Percentiles rank a stretch among this genome's conserved stretches.
Evolutionary conservation across 1,140 invertebrate species (phyloP).

Genomic region (Nymphalis io): DNA sequence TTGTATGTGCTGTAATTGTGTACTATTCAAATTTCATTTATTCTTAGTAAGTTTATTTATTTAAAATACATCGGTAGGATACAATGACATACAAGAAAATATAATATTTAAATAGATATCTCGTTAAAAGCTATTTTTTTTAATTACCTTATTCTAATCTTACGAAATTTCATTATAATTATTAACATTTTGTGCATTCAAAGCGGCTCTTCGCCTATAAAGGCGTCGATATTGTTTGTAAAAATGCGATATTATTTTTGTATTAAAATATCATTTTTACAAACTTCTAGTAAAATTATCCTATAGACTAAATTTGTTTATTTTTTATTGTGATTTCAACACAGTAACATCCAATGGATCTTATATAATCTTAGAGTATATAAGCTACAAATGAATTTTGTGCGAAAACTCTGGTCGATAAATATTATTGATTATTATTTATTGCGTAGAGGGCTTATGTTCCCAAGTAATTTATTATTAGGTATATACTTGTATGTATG

Average conservation of each 20-base stretch:
- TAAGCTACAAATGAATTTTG: slow-evolving; percentile 1
- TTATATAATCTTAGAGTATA: background rate
- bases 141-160: slow-evolving; percentile 33
- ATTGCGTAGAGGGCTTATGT: slow-evolving; percentile 7
- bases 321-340: slow-evolving; percentile 8
- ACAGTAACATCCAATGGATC: background rate
- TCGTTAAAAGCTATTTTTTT: slow-evolving; percentile 34
- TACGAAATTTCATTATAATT: slow-evolving; percentile 30
- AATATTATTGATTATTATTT: background rate
- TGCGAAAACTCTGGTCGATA: slow-evolving; percentile 11
- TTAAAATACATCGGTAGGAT: slow-evolving; percentile 29
- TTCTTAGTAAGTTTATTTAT: slow-evolving; percentile 17
- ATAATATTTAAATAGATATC: slow-evolving; percentile 34
- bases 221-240: slow-evolving; percentile 32
- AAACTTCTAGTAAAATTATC: background rate
- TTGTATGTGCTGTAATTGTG: slow-evolving; percentile 28
- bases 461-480: background rate
- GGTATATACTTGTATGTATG: background rate
- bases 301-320: background rate
- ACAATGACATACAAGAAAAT: slow-evolving; percentile 30
- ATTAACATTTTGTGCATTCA: slow-evolving; percentile 60
- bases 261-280: slow-evolving; percentile 4
- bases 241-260: slow-evolving; percentile 7
- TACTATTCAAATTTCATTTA: slow-evolving; percentile 24
- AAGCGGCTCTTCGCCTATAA: slow-evolving; percentile 55